Evolutionary conservation across 2,113 vertebrate genomes (phyloP).

Genomic region (Larimichthys polyactis): DNA sequence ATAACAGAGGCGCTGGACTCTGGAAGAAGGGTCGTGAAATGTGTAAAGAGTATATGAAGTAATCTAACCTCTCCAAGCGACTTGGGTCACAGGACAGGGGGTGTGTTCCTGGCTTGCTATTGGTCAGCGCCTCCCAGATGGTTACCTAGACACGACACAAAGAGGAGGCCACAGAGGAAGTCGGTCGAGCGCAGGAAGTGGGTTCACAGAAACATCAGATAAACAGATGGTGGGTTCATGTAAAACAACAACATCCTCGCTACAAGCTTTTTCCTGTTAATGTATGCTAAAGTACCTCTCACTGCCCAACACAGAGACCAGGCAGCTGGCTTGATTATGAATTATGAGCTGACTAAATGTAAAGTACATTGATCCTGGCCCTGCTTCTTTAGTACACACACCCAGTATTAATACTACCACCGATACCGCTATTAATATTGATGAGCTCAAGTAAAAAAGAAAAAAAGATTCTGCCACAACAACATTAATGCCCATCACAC

Average conservation of each 20-base stretch:
- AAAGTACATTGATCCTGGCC: slow-evolving; percentile 9
- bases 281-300: slow-evolving; percentile 1
- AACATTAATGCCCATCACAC: background rate
- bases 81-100: slow-evolving; percentile 89
- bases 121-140: slow-evolving; percentile 98
- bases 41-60: background rate
- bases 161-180: slow-evolving; percentile 35
- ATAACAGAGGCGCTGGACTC: background rate
- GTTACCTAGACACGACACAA: slow-evolving; percentile 87
- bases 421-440: slow-evolving; percentile 5
- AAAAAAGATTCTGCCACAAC: background rate
- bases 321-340: slow-evolving; percentile 21
- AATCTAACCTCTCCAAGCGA: slow-evolving; percentile 89
- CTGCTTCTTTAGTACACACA: slow-evolving; percentile 4
- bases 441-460: background rate
- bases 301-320: background rate
- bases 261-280: slow-evolving; percentile 15
- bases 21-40: background rate
- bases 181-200: slow-evolving; percentile 34
- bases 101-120: slow-evolving; percentile 95
- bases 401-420: background rate
- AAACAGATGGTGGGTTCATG: background rate
- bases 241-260: background rate
- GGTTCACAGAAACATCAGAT: background rate
- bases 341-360: slow-evolving; percentile 18